A percentile compares a stretch with the other conserved stretches of the same genome.
phyloP scores from a whole-genome alignment of 2,888 invertebrate genomes.

The Stegophylla sp. region DNA sequence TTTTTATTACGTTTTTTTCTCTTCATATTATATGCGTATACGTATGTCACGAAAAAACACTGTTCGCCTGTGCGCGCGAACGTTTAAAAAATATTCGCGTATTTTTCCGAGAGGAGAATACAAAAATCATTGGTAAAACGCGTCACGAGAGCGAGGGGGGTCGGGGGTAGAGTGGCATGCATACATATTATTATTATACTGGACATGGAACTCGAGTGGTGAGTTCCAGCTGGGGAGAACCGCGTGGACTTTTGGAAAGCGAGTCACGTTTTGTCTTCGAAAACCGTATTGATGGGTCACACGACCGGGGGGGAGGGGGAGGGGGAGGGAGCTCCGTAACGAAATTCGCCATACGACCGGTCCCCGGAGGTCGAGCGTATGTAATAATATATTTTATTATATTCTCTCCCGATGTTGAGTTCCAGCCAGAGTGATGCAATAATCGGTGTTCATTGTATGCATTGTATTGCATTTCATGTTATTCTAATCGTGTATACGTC shows the following conservation, averaged over 20 bases:
- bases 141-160: no score
- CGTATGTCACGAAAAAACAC: not conserved
- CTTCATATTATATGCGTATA: not conserved
- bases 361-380: no score
- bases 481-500: no score
- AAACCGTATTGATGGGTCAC: constrained; percentile 5
- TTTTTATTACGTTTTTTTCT: not conserved
- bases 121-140: not conserved
- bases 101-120: not conserved
- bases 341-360: not conserved
- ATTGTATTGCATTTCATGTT: no score
- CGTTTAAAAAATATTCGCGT: constrained; percentile 2
- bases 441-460: no score
- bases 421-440: no score
- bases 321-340: not conserved
- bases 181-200: no score
- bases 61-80: not conserved
- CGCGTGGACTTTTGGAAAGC: not conserved
- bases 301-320: not conserved
- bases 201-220: no score
- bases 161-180: no score
- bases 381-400: no score
- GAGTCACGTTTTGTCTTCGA: constrained; percentile 8
- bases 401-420: no score
- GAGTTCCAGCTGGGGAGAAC: no score